phyloP scores from a whole-genome alignment of 2,888 invertebrate species.

The Atrina japonica region DNA sequence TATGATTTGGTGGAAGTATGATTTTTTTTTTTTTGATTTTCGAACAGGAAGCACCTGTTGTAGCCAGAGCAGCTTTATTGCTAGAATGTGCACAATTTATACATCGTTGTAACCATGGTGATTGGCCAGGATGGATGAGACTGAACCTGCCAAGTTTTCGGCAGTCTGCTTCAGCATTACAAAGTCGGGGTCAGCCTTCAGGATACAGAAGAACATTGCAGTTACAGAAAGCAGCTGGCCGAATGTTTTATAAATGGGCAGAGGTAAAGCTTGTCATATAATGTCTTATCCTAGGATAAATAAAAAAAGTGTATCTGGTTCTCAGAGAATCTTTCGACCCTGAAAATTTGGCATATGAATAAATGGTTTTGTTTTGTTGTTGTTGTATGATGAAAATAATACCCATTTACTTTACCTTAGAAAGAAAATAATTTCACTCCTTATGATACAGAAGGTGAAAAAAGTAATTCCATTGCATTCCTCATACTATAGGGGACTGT shows the following conservation, averaged over 20 bases:
- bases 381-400: neutral
- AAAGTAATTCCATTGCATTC: too few species aligned
- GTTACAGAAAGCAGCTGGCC: conserved; percentile 94
- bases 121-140: conserved; percentile 99
- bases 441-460: too few species aligned
- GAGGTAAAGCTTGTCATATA: conserved; percentile 82
- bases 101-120: conserved; percentile 98
- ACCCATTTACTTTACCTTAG: too few species aligned
- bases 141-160: conserved; percentile 88
- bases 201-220: conserved; percentile 84
- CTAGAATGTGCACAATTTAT: conserved; percentile 98
- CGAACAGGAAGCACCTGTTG: conserved; percentile 94
- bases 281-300: too few species aligned
- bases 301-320: too few species aligned
- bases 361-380: neutral
- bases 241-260: conserved; percentile 98
- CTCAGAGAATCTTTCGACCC: neutral
- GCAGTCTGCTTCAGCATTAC: conserved; percentile 75
- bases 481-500: too few species aligned
- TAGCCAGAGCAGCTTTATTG: conserved; percentile 93
- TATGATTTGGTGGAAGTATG: too few species aligned
- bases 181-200: conserved; percentile 82
- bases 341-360: too few species aligned
- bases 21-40: too few species aligned
- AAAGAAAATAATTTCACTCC: too few species aligned